Conservation (phyloP, 1,140 invertebrate genomes). For the Leucophenga varia region DNA sequence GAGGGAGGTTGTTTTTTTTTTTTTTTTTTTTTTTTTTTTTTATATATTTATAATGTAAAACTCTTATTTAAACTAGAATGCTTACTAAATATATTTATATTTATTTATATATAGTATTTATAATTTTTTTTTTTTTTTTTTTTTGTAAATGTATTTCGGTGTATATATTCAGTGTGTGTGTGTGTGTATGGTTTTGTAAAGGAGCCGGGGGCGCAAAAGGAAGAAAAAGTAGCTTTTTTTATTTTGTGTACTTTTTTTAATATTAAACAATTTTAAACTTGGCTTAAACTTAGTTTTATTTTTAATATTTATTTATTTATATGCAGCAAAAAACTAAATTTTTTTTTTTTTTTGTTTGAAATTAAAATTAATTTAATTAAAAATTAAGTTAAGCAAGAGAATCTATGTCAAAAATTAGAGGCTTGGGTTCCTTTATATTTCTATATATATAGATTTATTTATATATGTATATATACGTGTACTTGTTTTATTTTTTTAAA, state of each 20-base stretch:
- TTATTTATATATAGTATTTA: constrained; percentile 43
- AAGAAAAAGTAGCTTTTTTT: neutral
- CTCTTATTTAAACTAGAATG: constrained; percentile 41
- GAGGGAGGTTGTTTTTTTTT: constrained; percentile 1
- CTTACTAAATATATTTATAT: constrained; percentile 49
- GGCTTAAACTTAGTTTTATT: no score
- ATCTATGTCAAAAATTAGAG: no score
- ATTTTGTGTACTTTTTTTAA: constrained; percentile 10
- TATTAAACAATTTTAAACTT: constrained; percentile 13
- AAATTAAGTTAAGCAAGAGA: no score
- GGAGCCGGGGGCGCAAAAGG: constrained; percentile 8
- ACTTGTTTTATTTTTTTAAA: no score
- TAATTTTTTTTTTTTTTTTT: constrained; percentile 28
- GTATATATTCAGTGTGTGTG: constrained; percentile 28
- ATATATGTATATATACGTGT: no score
- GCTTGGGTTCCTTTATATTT: no score
- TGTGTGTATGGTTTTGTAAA: constrained; percentile 21
- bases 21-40: constrained; percentile 20
- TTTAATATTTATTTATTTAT: no score
- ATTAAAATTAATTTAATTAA: no score
- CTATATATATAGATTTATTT: no score
- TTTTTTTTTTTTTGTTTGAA: no score
- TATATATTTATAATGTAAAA: constrained; percentile 47
- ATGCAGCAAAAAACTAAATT: no score
- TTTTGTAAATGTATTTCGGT: constrained; percentile 37